Conservation (phyloP, 2,797 vertebrate genomes). For the Phataginus tetradactyla region DNA sequence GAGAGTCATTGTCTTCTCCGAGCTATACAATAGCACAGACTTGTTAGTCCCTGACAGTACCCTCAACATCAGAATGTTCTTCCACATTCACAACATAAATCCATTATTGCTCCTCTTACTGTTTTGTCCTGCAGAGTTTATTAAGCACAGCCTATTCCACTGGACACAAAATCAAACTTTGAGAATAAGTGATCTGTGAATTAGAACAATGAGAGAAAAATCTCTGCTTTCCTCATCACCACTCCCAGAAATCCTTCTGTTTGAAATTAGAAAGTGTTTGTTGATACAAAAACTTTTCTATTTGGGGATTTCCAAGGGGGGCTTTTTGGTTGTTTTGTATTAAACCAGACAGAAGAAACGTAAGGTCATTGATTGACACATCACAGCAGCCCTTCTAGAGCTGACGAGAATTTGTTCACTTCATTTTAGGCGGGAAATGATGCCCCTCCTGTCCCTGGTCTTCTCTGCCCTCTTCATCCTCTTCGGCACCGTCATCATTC, state of each 20-base stretch:
- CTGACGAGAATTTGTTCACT: background rate
- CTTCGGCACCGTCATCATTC: slow-evolving; percentile 96
- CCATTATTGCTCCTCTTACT: background rate
- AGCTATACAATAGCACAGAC: background rate
- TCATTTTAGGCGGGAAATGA: slow-evolving; percentile 96
- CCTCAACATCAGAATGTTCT: background rate
- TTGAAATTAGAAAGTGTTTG: background rate
- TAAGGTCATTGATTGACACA: accelerated
- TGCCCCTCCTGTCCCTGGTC: slow-evolving; percentile 97
- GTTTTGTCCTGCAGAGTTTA: background rate
- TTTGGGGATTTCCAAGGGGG: background rate
- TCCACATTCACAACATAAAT: background rate
- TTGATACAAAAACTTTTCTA: background rate
- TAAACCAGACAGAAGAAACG: background rate
- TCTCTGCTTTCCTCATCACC: background rate
- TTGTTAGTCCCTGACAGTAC: background rate
- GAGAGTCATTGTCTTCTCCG: too few species aligned
- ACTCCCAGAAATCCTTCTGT: background rate
- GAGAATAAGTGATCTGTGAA: background rate
- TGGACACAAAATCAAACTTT: background rate
- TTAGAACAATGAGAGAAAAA: background rate
- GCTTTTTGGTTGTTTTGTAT: background rate
- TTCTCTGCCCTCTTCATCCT: slow-evolving; percentile 98
- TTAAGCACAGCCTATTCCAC: background rate
- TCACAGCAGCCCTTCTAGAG: accelerated